Percentiles rank a stretch among this genome's conserved stretches.
Evolutionary conservation across 2,797 vertebrate genomes (phyloP).

Genomic region (Tokudaia muenninki): DNA sequence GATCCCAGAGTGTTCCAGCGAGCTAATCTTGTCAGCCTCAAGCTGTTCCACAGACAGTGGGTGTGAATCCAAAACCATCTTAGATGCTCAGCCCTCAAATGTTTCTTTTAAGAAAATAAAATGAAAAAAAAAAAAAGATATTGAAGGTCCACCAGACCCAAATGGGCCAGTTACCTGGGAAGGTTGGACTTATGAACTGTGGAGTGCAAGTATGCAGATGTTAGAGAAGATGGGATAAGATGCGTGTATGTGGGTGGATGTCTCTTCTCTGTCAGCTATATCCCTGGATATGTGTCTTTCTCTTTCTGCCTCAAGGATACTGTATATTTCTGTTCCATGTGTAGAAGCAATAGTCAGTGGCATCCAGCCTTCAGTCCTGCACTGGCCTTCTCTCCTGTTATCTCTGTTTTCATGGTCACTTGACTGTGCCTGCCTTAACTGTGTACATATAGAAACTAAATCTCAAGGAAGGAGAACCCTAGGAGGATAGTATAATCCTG

Average conservation of each 20-base stretch:
- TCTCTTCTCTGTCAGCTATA: not conserved
- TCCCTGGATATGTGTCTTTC: not conserved
- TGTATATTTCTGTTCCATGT: not conserved
- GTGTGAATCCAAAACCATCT: constrained; percentile 70
- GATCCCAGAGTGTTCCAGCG: constrained; percentile 65
- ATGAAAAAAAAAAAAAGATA: not conserved
- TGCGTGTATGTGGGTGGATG: not conserved
- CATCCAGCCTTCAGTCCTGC: not conserved
- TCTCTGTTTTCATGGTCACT: not conserved
- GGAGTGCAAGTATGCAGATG: not conserved
- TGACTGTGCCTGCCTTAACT: not conserved
- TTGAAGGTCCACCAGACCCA: not conserved
- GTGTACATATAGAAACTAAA: not conserved
- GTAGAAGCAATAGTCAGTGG: constrained; percentile 7
- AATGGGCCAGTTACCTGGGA: not conserved
- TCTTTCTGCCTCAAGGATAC: not conserved
- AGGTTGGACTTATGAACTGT: not conserved
- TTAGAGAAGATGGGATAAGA: not conserved
- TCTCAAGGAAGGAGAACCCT: not conserved
- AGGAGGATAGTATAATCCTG: not conserved
- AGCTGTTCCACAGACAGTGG: constrained; percentile 62
- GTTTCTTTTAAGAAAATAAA: constrained; percentile 43
- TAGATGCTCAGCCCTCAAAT: constrained; percentile 49
- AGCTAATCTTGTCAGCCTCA: constrained; percentile 76
- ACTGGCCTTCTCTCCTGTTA: not conserved